Conservation (phyloP, 2,888 invertebrate species). For the Drosophila fungiperda region DNA sequence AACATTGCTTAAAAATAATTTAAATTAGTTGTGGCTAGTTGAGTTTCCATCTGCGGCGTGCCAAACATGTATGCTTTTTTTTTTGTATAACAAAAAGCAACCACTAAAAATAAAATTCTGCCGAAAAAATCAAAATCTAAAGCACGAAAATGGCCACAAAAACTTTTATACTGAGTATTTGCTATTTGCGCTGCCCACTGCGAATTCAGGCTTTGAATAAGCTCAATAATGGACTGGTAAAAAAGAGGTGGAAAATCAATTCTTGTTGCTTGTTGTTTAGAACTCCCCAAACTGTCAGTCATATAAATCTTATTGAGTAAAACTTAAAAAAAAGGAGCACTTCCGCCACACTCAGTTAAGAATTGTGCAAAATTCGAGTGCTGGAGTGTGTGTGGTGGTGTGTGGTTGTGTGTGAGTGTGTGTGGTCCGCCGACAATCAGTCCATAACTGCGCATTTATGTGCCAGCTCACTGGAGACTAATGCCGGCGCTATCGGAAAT, state of each 20-base stretch:
- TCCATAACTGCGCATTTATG: constrained; percentile 74
- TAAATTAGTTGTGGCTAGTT: neutral
- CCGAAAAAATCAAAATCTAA: neutral
- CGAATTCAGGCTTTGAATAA: constrained; percentile 10
- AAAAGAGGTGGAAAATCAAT: constrained; percentile 31
- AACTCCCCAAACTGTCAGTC: constrained; percentile 62
- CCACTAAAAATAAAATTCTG: neutral
- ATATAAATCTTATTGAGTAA: constrained; percentile 67
- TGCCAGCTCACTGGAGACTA: constrained; percentile 76
- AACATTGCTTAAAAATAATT: neutral
- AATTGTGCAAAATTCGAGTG: constrained; percentile 10
- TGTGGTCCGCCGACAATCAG: constrained; percentile 62
- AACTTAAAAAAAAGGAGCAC: constrained; percentile 66
- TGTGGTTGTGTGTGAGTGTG: constrained; percentile 4
- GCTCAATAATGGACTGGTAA: constrained; percentile 1
- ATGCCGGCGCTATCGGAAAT: constrained; percentile 72
- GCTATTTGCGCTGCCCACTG: neutral
- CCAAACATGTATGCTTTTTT: neutral
- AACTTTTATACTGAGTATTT: neutral
- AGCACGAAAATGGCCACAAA: neutral
- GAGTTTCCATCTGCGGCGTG: neutral
- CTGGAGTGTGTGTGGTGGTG: neutral
- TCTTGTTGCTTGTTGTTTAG: constrained; percentile 19
- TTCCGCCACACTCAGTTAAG: constrained; percentile 22
- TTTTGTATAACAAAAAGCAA: neutral